A percentile compares a stretch with the other conserved stretches of the same genome.
These are phyloP conservation scores for Ricordea florida DNA, from an alignment of 92 coral and sea anemone species.

Conservation along the genomic window DNA sequence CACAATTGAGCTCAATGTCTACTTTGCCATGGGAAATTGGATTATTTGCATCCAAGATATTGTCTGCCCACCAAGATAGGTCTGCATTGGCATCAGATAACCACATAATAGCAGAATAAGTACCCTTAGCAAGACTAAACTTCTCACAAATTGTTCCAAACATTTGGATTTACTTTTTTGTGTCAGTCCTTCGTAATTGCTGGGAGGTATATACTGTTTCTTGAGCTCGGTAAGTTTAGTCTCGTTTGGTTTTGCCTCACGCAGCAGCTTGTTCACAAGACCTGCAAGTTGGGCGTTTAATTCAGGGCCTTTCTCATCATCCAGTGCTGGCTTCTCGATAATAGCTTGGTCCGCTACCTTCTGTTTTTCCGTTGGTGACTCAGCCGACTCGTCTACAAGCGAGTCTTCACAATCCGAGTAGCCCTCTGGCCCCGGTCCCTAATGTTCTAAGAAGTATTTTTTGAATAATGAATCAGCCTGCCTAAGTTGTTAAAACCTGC, in stretches of 20 bases:
- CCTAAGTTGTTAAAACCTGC: neutral
- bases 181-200: neutral
- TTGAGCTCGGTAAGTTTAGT: constrained; percentile 3
- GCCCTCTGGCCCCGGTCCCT: neutral
- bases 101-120: constrained; percentile 9
- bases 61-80: constrained; percentile 21
- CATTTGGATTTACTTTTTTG: neutral
- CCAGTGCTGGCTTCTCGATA: neutral
- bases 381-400: neutral
- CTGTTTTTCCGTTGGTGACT: neutral
- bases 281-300: neutral
- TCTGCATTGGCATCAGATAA: constrained; percentile 24
- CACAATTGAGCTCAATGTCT: constrained; percentile 10
- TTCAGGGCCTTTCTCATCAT: constrained; percentile 6
- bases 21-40: neutral
- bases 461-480: neutral
- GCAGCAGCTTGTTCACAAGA: neutral
- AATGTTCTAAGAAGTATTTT: neutral
- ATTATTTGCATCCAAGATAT: neutral
- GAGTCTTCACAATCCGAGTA: neutral
- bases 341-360: neutral
- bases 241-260: neutral
- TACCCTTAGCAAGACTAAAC: constrained; percentile 23
- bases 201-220: neutral
- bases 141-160: neutral